phyloP scores from a whole-genome alignment of 2,888 invertebrate genomes.

The Cataglyphis rosenhaueri region DNA sequence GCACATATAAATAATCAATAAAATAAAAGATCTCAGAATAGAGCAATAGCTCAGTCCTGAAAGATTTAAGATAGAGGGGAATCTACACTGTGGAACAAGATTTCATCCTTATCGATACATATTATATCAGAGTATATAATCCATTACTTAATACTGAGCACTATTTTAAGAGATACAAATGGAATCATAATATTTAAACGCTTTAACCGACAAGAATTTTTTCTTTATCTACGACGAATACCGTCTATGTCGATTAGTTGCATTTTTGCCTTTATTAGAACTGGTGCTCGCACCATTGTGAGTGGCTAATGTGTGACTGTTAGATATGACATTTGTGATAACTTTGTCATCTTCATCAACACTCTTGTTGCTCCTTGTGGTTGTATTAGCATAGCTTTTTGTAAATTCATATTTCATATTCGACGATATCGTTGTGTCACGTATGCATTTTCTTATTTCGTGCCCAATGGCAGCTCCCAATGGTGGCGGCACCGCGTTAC shows the following conservation, averaged over 20 bases:
- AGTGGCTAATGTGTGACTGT: background rate
- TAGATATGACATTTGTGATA: background rate
- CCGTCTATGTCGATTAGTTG: background rate
- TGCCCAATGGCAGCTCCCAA: slow-evolving; percentile 91
- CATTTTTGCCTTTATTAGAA: background rate
- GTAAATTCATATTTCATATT: background rate
- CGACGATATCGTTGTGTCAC: background rate
- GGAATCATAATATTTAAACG: background rate
- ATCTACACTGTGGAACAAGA: background rate
- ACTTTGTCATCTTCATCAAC: background rate
- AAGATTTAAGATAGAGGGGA: background rate
- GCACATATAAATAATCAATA: background rate
- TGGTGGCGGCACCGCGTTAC: slow-evolving; percentile 95
- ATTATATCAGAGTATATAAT: background rate
- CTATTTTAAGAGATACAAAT: slow-evolving; percentile 6
- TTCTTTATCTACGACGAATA: background rate
- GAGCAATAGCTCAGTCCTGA: background rate
- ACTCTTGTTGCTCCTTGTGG: background rate
- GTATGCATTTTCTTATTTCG: slow-evolving; percentile 87
- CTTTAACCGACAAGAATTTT: background rate
- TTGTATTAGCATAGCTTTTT: background rate
- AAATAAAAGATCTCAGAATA: background rate
- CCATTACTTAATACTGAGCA: slow-evolving; percentile 16
- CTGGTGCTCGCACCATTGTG: background rate
- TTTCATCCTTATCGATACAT: background rate